phyloP scores from a whole-genome alignment of 2,797 vertebrate genomes.

The Rhinatrema bivittatum region DNA sequence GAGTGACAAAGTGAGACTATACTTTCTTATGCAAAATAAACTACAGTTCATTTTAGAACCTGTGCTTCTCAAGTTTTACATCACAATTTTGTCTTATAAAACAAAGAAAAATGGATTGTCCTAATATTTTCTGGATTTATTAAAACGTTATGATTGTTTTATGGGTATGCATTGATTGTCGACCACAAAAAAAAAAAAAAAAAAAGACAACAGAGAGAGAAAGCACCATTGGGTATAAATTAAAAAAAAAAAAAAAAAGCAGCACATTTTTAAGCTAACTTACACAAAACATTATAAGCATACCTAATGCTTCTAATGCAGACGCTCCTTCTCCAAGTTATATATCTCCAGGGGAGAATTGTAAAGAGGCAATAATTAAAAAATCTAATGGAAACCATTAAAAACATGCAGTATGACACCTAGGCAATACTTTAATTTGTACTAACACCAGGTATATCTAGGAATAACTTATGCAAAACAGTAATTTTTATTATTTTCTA shows the following conservation, averaged over 20 bases:
- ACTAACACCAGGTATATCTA: conserved; percentile 27
- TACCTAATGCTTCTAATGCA: conserved; percentile 79
- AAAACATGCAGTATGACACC: conserved; percentile 50
- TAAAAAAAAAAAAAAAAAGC: conserved; percentile 21
- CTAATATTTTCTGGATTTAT: too few relatives aligned
- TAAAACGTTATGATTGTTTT: too few relatives aligned
- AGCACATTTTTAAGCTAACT: conserved; percentile 66
- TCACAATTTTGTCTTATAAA: too few relatives aligned
- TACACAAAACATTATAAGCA: conserved; percentile 67
- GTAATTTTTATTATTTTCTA: conserved; percentile 15
- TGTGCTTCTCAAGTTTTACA: too few relatives aligned
- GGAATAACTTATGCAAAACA: conserved; percentile 31
- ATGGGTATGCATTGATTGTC: conserved; percentile 36
- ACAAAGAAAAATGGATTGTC: too few relatives aligned
- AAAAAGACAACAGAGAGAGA: conserved; percentile 54
- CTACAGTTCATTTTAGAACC: too few relatives aligned
- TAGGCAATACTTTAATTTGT: conserved; percentile 28
- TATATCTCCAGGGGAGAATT: conserved; percentile 67
- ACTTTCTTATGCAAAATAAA: too few relatives aligned
- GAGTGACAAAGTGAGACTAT: too few relatives aligned
- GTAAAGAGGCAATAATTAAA: conserved; percentile 74
- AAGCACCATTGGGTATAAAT: conserved; percentile 47
- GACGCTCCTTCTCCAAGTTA: conserved; percentile 75
- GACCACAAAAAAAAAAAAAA: conserved; percentile 59
- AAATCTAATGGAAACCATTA: conserved; percentile 57